These are phyloP conservation scores for Lepetodrilus schrolli DNA, from an alignment of 2,888 invertebrate genomes.

Conservation along the genomic window DNA sequence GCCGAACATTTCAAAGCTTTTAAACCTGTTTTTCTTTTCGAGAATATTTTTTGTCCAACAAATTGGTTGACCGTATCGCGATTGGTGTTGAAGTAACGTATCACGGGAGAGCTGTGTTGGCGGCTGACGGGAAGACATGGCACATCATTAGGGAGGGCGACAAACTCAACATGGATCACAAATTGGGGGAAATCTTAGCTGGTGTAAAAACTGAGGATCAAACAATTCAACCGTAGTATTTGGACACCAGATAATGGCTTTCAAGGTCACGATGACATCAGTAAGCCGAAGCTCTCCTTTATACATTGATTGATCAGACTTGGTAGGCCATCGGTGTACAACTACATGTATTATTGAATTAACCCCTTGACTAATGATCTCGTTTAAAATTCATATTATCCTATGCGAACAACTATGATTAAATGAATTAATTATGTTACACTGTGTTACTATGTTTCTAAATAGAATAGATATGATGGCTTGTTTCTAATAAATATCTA, in stretches of 20 bases:
- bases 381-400: not conserved
- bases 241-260: not conserved
- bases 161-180: not conserved
- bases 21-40: not conserved
- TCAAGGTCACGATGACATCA: not conserved
- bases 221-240: not conserved
- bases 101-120: not conserved
- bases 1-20: conserved; percentile 21
- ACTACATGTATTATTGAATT: not conserved
- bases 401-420: not conserved
- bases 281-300: not conserved
- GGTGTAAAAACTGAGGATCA: not conserved
- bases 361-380: not conserved
- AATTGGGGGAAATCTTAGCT: conserved; percentile 9
- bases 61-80: not conserved
- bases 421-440: too few relatives aligned
- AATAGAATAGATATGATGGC: too few relatives aligned
- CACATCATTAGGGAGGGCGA: not conserved
- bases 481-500: too few relatives aligned
- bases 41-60: not conserved
- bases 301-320: too few relatives aligned
- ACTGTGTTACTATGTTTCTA: too few relatives aligned
- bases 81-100: not conserved
- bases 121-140: not conserved
- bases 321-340: too few relatives aligned